phyloP scores from a whole-genome alignment of 2,888 invertebrate genomes.

The Monoplex corrugatus region DNA sequence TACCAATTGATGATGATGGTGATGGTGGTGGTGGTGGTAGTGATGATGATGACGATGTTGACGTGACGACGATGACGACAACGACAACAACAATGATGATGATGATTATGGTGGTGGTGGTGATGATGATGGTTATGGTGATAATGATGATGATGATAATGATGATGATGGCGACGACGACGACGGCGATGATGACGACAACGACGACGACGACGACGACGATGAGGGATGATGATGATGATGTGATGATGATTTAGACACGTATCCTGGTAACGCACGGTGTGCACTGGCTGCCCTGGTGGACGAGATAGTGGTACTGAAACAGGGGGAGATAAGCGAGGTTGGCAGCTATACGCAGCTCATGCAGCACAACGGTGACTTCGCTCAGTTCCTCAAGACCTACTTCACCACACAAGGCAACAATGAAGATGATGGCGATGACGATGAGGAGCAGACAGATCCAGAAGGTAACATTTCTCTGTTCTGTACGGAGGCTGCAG shows the following conservation, averaged over 20 bases:
- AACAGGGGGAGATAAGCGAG: conserved; percentile 93
- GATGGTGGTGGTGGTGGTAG: conserved; percentile 92
- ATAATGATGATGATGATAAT: no score
- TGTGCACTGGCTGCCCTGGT: conserved; percentile 84
- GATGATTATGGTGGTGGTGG: no score
- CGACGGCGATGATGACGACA: no score
- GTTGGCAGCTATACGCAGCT: conserved; percentile 85
- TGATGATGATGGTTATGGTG: no score
- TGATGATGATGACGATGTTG: no score
- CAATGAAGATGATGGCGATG: conserved; percentile 9
- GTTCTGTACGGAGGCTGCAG: no score
- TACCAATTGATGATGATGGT: no score
- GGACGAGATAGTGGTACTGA: conserved; percentile 93
- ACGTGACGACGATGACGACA: conserved; percentile 93
- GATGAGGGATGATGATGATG: no score
- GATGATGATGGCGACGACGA: no score
- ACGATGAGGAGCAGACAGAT: conserved; percentile 48
- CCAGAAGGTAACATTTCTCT: conserved; percentile 39
- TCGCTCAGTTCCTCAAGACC: conserved; percentile 49
- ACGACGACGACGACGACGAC: no score
- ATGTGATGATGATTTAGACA: conserved; percentile 83
- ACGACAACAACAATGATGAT: conserved; percentile 89
- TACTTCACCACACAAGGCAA: conserved; percentile 26
- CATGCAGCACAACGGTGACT: conserved; percentile 83
- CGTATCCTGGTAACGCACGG: conserved; percentile 94